Conservation (phyloP, 2,888 invertebrate genomes). For the Hoplodrina ambigua region DNA sequence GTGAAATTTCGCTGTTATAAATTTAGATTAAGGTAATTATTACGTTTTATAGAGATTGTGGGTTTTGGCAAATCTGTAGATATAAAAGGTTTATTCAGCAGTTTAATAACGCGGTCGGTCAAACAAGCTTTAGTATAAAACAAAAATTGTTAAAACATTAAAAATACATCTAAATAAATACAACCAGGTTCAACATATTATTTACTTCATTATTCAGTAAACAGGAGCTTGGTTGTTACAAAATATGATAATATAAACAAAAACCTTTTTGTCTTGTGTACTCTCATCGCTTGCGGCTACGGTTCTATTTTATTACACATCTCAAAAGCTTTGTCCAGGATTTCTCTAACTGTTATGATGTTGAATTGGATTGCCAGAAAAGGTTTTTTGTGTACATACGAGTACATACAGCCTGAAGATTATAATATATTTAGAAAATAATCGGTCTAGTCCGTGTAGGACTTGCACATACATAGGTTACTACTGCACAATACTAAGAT, state of each 20-base stretch:
- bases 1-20: too few species aligned
- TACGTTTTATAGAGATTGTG: too few species aligned
- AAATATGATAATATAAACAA: slow-evolving; percentile 37
- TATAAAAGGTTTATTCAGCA: too few species aligned
- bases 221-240: slow-evolving; percentile 33
- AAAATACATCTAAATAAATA: slow-evolving; percentile 15
- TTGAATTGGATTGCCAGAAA: slow-evolving; percentile 10
- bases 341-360: slow-evolving; percentile 21
- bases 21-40: too few species aligned
- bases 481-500: too few species aligned
- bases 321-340: slow-evolving; percentile 38
- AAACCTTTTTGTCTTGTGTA: slow-evolving; percentile 24
- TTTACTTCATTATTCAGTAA: slow-evolving; percentile 27
- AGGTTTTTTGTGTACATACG: slow-evolving; percentile 5
- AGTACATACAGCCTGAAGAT: background rate
- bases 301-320: slow-evolving; percentile 34
- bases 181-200: slow-evolving; percentile 14
- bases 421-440: too few species aligned
- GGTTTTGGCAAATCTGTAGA: too few species aligned
- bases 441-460: too few species aligned
- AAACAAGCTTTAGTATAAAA: background rate
- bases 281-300: slow-evolving; percentile 24
- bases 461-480: too few species aligned
- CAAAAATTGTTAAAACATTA: background rate
- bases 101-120: too few species aligned